Conservation (phyloP, 2,888 invertebrate species). For the Erpobdella octoculata region DNA sequence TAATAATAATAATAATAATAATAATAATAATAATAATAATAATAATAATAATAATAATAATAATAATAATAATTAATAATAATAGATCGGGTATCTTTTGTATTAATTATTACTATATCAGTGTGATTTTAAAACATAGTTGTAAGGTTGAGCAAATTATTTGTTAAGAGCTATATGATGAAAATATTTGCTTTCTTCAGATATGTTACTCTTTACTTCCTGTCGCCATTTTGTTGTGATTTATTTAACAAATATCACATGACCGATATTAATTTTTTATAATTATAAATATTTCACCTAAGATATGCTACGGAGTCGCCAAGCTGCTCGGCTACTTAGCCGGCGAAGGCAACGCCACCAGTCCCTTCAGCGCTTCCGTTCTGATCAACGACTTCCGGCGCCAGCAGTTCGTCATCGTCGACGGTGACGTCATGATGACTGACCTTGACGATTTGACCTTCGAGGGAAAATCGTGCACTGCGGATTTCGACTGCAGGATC, state of each 20-base stretch:
- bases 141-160: no score
- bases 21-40: constrained; percentile 17
- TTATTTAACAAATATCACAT: no score
- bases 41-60: constrained; percentile 19
- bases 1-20: constrained; percentile 18
- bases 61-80: constrained; percentile 11
- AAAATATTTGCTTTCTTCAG: no score
- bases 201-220: background rate
- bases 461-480: constrained; percentile 41
- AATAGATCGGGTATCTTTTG: background rate
- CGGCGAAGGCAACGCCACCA: constrained; percentile 43
- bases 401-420: constrained; percentile 55
- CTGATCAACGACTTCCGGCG: constrained; percentile 55
- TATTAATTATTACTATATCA: no score
- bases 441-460: constrained; percentile 55
- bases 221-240: background rate
- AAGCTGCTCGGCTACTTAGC: constrained; percentile 51
- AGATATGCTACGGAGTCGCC: constrained; percentile 45
- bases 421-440: constrained; percentile 52
- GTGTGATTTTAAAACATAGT: no score
- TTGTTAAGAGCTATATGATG: no score
- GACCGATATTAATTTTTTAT: background rate
- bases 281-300: background rate
- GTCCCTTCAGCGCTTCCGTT: constrained; percentile 49
- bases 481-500: constrained; percentile 39